Base-by-base conservation (phyloP, 1,140 invertebrate genomes). In the Brachionus sp. region DNA sequence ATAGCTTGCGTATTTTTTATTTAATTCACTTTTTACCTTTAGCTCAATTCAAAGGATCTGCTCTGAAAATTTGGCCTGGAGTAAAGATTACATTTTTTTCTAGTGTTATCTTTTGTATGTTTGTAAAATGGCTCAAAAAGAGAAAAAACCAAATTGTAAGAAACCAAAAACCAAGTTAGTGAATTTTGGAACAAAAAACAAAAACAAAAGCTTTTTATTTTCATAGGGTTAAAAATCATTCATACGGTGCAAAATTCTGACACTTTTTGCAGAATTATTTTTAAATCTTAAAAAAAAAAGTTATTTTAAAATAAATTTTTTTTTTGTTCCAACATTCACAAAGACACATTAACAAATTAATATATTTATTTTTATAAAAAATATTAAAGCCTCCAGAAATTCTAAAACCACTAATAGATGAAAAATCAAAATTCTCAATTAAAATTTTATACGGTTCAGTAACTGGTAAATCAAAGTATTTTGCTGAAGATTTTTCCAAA, bases 401-500 rank as follows among this genome's bases (percentile, higher is more conserved):
- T 23, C 2, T 70, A 1, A 70, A 39, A 4, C 50, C 6, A 13
- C 33, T 44, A n/a, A 33, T 39, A 1, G 16, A 70, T 0, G 33
- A 19, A 23, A 33, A 39, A 16, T 39, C 64, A 66, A 19, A 70
- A 39, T 42, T 70, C 13, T 70, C 66, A 23, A 80, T 80, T 1
- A 80, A 64, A 66, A 80, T 80, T 33, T n/a, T 80, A 0, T 80
- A 42, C 33, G 77, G 77, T 1, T 33, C 77, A 19, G 77, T 80
- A 0, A 80, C 77, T 39, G 77, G 77, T 10, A 80, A 80, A 80
- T 23, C 77, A 4, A 80, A 85, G 85, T 62, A 80, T 62, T 87
- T 88, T 84, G 88, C 87, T 23, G 82, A 86, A 75, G 70, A 77
- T 12, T 84, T 89, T 39, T 73, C 50, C 12, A 84, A 85, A 64